Evolutionary conservation across 2,797 vertebrate species (phyloP), one percentile per base, ranked within the genome.

Genomic region (Vespertilio murinus): DNA sequence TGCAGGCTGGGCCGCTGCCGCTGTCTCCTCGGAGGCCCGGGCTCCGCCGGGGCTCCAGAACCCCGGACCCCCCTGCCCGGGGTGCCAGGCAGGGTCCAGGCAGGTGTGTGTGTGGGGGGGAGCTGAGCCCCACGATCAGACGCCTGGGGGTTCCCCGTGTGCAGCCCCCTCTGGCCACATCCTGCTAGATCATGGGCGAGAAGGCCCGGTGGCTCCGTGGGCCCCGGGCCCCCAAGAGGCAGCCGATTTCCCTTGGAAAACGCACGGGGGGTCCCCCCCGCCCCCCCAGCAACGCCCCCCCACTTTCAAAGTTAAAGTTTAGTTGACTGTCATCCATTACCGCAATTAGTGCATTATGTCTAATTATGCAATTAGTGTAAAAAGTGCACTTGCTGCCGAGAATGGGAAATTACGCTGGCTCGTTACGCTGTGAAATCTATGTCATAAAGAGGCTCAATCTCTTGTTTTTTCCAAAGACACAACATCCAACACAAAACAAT

Each of bases 291-390:
- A 95, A 97, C 95, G 93, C 96, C 96, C 95, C 96, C 96, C 94
- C 96, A 95, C 97, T 97, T 97, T 97, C 96, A 97, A 97, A 97
- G 97, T 97, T 97, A 97, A 97, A 97, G 97, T 97, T 97, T 97
- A 97, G 97, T 96, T 97, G 97, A 97, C 97, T 97, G 94, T 96
- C 96, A 97, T 97, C 96, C 97, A 97, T 97, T 97, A 97, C 96
- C 0, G 96, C 97, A 97, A 97, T 97, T 97, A 97, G 97, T 96
- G 94, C 96, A 97, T 97, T 97, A 97, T 95, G 96, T 97, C 96
- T 97, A 97, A 97, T 97, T 97, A 97, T 97, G 97, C 96, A 97
- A 97, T 97, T 97, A 97, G 97, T 97, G 97, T 97, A 96, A 97
- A 97, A 97, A 97, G 97, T 95, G 96, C 96, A 93, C 97, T 97